Evolutionary conservation across 1,140 invertebrate species (phyloP).

Genomic region (Bombus difficillimus): DNA sequence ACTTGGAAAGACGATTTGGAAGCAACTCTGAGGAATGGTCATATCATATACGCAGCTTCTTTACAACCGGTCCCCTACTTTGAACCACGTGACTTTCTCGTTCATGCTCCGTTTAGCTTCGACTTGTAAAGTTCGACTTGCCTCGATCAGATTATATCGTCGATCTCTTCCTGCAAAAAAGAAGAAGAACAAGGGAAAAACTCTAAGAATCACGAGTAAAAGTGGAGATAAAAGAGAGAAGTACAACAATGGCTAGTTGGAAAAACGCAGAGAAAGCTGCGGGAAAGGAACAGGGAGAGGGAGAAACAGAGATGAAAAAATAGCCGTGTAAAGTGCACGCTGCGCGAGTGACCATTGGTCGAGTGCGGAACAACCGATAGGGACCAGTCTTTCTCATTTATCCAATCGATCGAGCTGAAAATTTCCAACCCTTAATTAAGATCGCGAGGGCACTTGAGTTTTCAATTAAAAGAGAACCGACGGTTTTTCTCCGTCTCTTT

Average conservation of each 20-base stretch:
- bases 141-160: not conserved
- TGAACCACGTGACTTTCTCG: not conserved
- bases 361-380: slow-evolving; percentile 59
- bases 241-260: not conserved
- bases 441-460: slow-evolving; percentile 78
- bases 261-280: not conserved
- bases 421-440: slow-evolving; percentile 78
- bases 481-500: slow-evolving; percentile 29
- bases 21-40: not conserved
- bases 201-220: not conserved
- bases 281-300: not conserved
- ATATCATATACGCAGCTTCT: not conserved
- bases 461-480: slow-evolving; percentile 77
- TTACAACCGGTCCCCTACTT: not conserved
- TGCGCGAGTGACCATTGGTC: slow-evolving; percentile 60
- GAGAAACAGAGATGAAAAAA: slow-evolving; percentile 42
- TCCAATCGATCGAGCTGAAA: slow-evolving; percentile 77
- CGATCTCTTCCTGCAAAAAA: no score
- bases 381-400: slow-evolving; percentile 68
- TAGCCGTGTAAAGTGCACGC: slow-evolving; percentile 65
- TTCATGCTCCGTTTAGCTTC: not conserved
- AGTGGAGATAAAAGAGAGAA: slow-evolving; percentile 9
- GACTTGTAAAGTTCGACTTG: slow-evolving; percentile 41
- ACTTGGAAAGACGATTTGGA: no score
- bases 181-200: not conserved